Evolutionary conservation across 1,140 invertebrate genomes (phyloP).

Genomic region (Platorchestia sp.): DNA sequence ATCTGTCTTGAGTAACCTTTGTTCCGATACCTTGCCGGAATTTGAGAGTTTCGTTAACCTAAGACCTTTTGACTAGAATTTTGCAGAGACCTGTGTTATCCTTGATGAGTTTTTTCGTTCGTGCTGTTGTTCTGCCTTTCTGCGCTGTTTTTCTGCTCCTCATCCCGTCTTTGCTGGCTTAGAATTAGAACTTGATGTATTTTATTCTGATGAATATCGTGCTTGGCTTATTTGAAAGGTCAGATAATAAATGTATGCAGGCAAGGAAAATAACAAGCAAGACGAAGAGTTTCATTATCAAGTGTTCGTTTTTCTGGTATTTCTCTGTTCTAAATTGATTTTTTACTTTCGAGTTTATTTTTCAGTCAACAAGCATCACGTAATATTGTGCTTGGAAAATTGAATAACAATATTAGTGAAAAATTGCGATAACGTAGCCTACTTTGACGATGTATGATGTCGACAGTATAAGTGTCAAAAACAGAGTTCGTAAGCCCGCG

Average conservation of each 20-base stretch:
- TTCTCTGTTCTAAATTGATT: not conserved
- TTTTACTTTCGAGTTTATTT: not conserved
- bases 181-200: not conserved
- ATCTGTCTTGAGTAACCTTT: not conserved
- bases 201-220: not conserved
- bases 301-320: conserved; percentile 4
- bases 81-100: conserved; percentile 24
- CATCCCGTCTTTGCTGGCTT: not conserved
- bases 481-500: not conserved
- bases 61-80: conserved; percentile 15
- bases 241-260: not conserved
- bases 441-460: not conserved
- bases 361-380: not conserved
- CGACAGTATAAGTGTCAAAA: not conserved
- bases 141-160: conserved; percentile 13
- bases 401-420: not conserved
- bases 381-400: not conserved
- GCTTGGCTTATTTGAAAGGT: not conserved
- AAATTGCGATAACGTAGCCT: not conserved
- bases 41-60: not conserved
- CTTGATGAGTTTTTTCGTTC: not conserved
- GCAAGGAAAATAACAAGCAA: conserved; percentile 18
- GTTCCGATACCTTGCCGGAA: conserved; percentile 4
- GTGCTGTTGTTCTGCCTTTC: not conserved
- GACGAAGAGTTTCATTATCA: conserved; percentile 18